These are phyloP conservation scores for Passer montanus DNA, from an alignment of 2,113 vertebrate species.

Conservation along the genomic window DNA sequence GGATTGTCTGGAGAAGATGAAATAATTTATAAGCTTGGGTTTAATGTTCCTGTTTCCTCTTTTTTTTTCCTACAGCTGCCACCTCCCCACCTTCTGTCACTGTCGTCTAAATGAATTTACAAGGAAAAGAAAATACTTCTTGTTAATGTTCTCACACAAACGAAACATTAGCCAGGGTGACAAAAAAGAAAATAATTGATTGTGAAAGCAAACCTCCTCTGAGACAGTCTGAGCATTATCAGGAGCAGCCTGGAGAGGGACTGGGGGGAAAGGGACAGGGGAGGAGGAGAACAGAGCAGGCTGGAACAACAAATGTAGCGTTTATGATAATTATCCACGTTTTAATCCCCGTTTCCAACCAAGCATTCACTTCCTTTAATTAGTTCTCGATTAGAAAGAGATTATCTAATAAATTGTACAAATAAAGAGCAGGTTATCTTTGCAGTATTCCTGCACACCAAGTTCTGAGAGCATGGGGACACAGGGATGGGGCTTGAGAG, in stretches of 20 bases:
- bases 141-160: slow-evolving; percentile 59
- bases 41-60: slow-evolving; percentile 29
- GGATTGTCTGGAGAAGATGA: slow-evolving; percentile 52
- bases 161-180: slow-evolving; percentile 39
- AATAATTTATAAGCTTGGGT: slow-evolving; percentile 57
- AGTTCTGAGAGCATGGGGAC: neutral
- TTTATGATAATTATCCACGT: slow-evolving; percentile 69
- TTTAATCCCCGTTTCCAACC: slow-evolving; percentile 71
- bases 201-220: slow-evolving; percentile 55
- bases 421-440: slow-evolving; percentile 63
- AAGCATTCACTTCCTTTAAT: slow-evolving; percentile 75
- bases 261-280: neutral
- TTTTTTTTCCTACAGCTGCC: slow-evolving; percentile 13
- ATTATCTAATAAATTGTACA: slow-evolving; percentile 76
- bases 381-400: slow-evolving; percentile 72
- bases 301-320: slow-evolving; percentile 35
- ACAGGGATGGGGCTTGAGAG: neutral
- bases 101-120: slow-evolving; percentile 44
- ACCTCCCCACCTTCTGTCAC: slow-evolving; percentile 62
- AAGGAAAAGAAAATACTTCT: slow-evolving; percentile 60
- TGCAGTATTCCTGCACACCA: neutral
- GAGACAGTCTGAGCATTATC: slow-evolving; percentile 49
- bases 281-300: neutral
- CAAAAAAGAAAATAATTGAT: slow-evolving; percentile 60
- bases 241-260: slow-evolving; percentile 51